phyloP scores from a whole-genome alignment of 2,888 invertebrate species.

The Eristalis arbustorum region DNA sequence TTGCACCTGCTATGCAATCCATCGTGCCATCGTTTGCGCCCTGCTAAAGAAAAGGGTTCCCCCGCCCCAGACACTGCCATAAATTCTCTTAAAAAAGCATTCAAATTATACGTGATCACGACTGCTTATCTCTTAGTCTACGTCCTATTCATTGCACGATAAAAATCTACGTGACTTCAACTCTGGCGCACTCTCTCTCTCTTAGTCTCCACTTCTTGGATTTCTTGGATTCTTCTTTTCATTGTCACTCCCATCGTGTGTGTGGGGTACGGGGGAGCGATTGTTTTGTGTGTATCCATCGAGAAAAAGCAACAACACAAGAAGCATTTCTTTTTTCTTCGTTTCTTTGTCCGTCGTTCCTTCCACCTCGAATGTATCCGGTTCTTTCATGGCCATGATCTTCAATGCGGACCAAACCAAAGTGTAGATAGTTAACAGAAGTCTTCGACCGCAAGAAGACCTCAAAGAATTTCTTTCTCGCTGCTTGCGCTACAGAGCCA shows the following conservation, averaged over 20 bases:
- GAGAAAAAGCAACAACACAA: conserved; percentile 2
- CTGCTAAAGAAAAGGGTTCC: not conserved
- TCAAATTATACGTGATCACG: conserved; percentile 26
- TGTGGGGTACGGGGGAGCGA: not conserved
- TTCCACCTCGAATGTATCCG: conserved; percentile 41
- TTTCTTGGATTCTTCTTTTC: not conserved
- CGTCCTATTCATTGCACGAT: conserved; percentile 4
- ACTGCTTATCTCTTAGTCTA: conserved; percentile 23
- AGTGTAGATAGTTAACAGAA: conserved; percentile 64
- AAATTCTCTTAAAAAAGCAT: conserved; percentile 15
- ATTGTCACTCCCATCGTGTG: conserved; percentile 1
- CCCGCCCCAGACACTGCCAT: not conserved
- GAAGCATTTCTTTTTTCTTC: conserved; percentile 25
- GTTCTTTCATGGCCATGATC: conserved; percentile 68
- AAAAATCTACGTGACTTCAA: conserved; percentile 29
- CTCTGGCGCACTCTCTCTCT: conserved; percentile 2
- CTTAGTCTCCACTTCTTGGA: conserved; percentile 12
- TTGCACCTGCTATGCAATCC: not conserved
- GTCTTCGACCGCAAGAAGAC: conserved; percentile 70
- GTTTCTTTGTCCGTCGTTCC: not conserved
- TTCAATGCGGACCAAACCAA: conserved; percentile 42
- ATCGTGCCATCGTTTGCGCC: not conserved
- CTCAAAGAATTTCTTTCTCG: conserved; percentile 43
- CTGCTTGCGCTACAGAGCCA: not conserved
- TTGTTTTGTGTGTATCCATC: too few relatives aligned